phyloP scores from a whole-genome alignment of 2,113 vertebrate species.

The Podilymbus podiceps region DNA sequence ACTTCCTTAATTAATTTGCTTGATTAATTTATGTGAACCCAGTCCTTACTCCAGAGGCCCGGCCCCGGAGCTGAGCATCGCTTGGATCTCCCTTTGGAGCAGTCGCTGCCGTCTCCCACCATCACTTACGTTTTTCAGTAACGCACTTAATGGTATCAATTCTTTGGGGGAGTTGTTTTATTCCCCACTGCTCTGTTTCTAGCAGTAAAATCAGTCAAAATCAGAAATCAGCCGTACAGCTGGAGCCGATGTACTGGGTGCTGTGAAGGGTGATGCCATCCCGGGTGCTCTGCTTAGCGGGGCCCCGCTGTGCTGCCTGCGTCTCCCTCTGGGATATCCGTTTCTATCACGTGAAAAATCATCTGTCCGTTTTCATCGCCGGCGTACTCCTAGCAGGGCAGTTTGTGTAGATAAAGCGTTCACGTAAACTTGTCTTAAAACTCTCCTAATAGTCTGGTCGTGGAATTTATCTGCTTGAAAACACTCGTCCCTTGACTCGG shows the following conservation, averaged over 20 bases:
- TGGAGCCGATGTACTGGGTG: rapidly evolving
- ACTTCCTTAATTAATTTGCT: background rate
- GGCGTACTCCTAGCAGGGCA: rapidly evolving
- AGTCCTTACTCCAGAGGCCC: background rate
- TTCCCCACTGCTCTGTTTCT: background rate
- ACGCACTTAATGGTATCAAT: rapidly evolving
- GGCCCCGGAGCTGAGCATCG: background rate
- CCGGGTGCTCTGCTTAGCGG: background rate
- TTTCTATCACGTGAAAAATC: background rate
- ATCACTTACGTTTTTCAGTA: background rate
- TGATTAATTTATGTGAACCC: background rate
- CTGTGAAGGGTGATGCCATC: background rate
- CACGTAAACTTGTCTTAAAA: background rate
- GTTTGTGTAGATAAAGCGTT: background rate
- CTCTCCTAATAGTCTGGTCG: background rate
- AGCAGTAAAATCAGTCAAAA: background rate
- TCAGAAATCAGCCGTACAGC: background rate
- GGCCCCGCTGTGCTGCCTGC: background rate
- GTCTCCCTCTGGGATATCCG: background rate
- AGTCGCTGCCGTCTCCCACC: background rate
- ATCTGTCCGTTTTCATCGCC: rapidly evolving
- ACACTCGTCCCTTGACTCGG: background rate
- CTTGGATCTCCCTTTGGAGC: background rate
- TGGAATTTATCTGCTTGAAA: background rate
- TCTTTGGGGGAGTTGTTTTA: background rate